Evolutionary conservation across 2,888 invertebrate species (phyloP).

Genomic region (Resseliella maxima): DNA sequence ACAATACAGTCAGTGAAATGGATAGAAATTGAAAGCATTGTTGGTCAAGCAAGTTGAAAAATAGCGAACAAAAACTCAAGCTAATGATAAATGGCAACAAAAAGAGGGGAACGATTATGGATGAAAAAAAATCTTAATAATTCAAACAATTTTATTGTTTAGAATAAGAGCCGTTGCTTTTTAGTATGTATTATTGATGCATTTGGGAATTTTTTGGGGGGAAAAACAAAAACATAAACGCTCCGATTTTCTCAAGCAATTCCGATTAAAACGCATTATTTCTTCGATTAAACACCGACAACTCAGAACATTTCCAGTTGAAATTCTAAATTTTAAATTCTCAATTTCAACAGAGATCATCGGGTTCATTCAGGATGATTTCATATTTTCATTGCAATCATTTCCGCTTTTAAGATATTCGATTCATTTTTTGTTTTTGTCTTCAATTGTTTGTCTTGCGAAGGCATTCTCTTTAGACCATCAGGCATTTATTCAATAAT

Average conservation of each 20-base stretch:
- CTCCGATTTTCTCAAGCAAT: not conserved
- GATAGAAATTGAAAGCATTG: conserved; percentile 11
- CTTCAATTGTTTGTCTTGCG: not conserved
- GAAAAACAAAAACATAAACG: too few relatives aligned
- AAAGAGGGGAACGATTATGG: not conserved
- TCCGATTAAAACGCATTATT: not conserved
- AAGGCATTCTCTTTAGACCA: not conserved
- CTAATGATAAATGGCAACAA: conserved; percentile 2
- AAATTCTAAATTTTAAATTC: not conserved
- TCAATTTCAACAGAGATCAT: not conserved
- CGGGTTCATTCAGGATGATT: too few relatives aligned
- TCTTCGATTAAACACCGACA: not conserved
- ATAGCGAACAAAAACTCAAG: not conserved
- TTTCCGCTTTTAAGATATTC: conserved; percentile 7
- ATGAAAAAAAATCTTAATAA: conserved; percentile 49
- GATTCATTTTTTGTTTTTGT: not conserved
- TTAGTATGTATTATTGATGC: too few relatives aligned
- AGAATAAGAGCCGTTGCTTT: not conserved
- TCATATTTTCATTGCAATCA: not conserved
- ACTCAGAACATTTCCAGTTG: too few relatives aligned
- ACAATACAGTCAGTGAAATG: not conserved
- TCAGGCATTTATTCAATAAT: not conserved
- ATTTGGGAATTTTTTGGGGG: too few relatives aligned
- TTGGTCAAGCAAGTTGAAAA: conserved; percentile 33
- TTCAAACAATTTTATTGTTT: conserved; percentile 16